phyloP scores from a whole-genome alignment of 2,113 vertebrate genomes.

The Syngnathoides biaculeatus region DNA sequence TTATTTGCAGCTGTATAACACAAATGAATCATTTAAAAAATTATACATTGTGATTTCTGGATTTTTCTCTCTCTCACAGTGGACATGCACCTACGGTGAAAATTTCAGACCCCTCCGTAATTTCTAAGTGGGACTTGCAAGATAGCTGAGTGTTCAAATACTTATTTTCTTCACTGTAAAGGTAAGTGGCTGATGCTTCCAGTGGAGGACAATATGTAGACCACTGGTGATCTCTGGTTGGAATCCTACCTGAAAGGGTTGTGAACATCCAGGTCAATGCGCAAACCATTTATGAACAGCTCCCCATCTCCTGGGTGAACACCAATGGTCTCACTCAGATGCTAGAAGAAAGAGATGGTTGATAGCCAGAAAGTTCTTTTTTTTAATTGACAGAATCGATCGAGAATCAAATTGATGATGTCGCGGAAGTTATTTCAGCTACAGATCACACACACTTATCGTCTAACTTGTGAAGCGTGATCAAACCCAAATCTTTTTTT shows the following conservation, averaged over 20 bases:
- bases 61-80: too few relatives aligned
- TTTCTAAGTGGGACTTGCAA: too few relatives aligned
- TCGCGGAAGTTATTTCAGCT: constrained; percentile 23
- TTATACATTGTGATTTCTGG: too few relatives aligned
- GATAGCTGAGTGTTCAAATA: too few relatives aligned
- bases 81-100: too few relatives aligned
- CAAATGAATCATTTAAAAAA: too few relatives aligned
- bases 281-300: constrained; percentile 90
- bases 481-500: background rate
- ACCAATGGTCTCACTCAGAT: constrained; percentile 78
- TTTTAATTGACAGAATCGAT: background rate
- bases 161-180: too few relatives aligned
- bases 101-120: too few relatives aligned
- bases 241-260: constrained; percentile 87
- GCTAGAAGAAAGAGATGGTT: constrained; percentile 67
- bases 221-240: constrained; percentile 16
- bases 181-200: constrained; percentile 6
- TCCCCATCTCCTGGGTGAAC: constrained; percentile 85
- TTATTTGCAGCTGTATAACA: too few relatives aligned
- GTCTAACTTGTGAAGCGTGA: constrained; percentile 9
- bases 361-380: constrained; percentile 15
- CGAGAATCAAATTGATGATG: constrained; percentile 9
- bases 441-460: constrained; percentile 27
- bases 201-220: constrained; percentile 11
- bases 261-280: constrained; percentile 81